Evolutionary conservation across 2,888 invertebrate species (phyloP).

Genomic region (Steinernema hermaphroditum): DNA sequence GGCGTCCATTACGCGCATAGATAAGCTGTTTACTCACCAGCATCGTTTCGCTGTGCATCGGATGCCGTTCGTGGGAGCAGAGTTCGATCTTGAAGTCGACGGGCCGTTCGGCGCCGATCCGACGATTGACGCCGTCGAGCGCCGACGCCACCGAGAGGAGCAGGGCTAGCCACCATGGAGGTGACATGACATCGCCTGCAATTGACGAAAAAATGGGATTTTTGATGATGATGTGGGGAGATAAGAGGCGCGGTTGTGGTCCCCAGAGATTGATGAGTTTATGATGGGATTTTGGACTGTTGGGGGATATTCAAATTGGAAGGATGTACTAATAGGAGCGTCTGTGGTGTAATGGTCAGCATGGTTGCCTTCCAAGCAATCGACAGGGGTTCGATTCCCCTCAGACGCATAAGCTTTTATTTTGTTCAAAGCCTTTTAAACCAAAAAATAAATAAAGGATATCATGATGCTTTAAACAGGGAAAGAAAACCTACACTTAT

Average conservation of each 20-base stretch:
- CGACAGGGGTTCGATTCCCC: conserved; percentile 14
- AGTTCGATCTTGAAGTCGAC: conserved; percentile 38
- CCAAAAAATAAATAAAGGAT: no score
- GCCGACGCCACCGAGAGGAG: background rate
- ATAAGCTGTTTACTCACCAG: no score
- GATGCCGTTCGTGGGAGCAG: conserved; percentile 41
- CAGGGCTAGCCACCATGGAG: conserved; percentile 6
- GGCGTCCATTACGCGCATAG: no score
- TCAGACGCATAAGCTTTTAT: background rate
- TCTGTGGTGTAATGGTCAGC: conserved; percentile 14
- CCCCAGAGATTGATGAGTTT: conserved; percentile 33
- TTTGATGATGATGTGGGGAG: conserved; percentile 20
- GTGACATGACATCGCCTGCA: conserved; percentile 23
- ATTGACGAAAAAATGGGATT: background rate
- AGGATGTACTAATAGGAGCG: background rate
- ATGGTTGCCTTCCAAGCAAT: conserved; percentile 14
- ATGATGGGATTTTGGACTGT: no score
- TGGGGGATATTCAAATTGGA: no score
- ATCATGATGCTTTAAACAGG: no score
- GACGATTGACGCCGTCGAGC: conserved; percentile 24
- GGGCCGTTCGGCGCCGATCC: conserved; percentile 37
- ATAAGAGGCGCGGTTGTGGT: conserved; percentile 47
- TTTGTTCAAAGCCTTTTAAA: no score
- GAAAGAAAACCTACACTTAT: no score
- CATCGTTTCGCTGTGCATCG: conserved; percentile 41